Percentiles rank a stretch among this genome's conserved stretches.
Conservation (phyloP, 2,797 vertebrate genomes). For the Sparidentex hasta region DNA sequence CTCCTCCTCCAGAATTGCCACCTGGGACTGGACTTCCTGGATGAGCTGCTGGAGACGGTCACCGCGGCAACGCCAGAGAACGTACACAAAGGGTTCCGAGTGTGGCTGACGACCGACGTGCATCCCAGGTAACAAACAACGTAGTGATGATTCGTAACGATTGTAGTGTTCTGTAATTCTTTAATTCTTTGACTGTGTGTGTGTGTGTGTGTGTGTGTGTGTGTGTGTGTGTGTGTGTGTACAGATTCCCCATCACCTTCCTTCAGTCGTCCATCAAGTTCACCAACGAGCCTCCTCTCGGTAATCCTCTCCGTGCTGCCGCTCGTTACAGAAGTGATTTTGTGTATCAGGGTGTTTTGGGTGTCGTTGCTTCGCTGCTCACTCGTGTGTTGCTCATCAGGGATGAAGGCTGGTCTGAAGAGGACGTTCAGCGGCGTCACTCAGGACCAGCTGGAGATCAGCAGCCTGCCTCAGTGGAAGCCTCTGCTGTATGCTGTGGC, state of each 20-base stretch:
- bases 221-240: constrained; percentile 32
- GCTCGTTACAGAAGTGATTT: neutral
- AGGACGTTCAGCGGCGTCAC: constrained; percentile 86
- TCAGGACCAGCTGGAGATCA: constrained; percentile 89
- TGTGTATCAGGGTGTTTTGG: neutral
- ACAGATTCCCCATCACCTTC: constrained; percentile 88
- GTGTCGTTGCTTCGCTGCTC: neutral
- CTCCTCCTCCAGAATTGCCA: constrained; percentile 92
- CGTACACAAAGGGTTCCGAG: constrained; percentile 82
- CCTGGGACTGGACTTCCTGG: constrained; percentile 89
- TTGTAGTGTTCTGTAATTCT: too few species aligned
- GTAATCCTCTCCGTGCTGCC: constrained; percentile 63
- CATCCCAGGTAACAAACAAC: constrained; percentile 74
- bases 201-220: neutral
- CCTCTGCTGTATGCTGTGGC: constrained; percentile 89
- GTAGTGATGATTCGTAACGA: too few species aligned
- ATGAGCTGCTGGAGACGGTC: constrained; percentile 88
- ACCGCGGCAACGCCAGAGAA: constrained; percentile 64
- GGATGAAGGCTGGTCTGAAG: constrained; percentile 90
- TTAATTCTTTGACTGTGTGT: neutral
- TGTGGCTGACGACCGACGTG: constrained; percentile 90
- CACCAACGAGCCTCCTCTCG: constrained; percentile 91
- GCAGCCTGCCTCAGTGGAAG: constrained; percentile 88
- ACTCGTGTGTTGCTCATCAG: constrained; percentile 65
- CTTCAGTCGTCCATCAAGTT: constrained; percentile 92